Base-by-base conservation (phyloP, 2,888 invertebrate genomes). In the Apeira syringaria region DNA sequence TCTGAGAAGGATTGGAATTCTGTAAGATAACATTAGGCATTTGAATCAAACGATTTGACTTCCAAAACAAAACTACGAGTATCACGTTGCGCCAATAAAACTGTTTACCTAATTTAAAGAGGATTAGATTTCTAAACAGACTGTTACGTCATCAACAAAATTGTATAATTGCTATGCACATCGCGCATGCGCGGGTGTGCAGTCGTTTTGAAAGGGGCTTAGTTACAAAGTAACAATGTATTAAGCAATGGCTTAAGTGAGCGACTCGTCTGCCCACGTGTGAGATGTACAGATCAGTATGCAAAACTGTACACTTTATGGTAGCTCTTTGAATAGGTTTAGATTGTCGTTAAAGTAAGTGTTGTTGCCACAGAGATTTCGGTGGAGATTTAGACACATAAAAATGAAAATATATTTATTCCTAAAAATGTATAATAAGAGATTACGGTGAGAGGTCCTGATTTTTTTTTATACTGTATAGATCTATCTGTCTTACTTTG, bases 121-220 rank as follows among this genome's bases (percentile, higher is more conserved):
- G 48, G 30, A 54, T 29, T 36, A 50, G 59, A 62, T 72, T 72
- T 71, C 70, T 68, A 71, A 74, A 59, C 54, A 30, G 44, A 32
- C 29, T 32, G 61, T 77, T 76, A 64, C 65, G 47, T 62, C 71
- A 78, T 76, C 56, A 53, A 12, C 45, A 27, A 61, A 59, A 59
- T 65, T 51, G 56, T 56, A 62, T 59, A 64, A 70, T 80, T 63
- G 60, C 42, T 52, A 80, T 74, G 62, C 76, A 49, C 46, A 47
- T 55, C 79, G 68, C 77, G 72, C 34, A 15, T 30, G 35, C 48
- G 46, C 45, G 33, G 46, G 47, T 36, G 39, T 47, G 48, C 47
- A 49, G 50, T 58, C 59, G 57, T 69, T 66, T 67, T 69, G 66
- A 67, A 72, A 66, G 64, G 56, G 64, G 57, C 53, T 58, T 59